A percentile compares a stretch with the other conserved stretches of the same genome.
Evolutionary conservation across 2,113 vertebrate species (phyloP).

Genomic region (Hippocampus mohnikei): DNA sequence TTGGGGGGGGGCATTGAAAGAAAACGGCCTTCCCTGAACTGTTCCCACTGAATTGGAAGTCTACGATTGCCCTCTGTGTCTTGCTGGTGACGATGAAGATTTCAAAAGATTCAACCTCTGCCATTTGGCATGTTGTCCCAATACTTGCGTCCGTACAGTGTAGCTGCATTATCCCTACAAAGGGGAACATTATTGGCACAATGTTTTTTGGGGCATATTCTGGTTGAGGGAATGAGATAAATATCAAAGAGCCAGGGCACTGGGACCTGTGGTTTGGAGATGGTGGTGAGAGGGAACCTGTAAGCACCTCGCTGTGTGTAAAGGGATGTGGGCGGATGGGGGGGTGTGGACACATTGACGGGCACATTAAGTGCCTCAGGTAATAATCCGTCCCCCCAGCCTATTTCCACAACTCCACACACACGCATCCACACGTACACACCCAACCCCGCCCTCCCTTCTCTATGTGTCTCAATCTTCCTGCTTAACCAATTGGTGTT

Average conservation of each 20-base stretch:
- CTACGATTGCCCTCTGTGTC: neutral
- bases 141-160: neutral
- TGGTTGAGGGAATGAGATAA: conserved; percentile 5
- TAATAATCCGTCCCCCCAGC: conserved; percentile 39
- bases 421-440: conserved; percentile 29
- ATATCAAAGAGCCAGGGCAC: conserved; percentile 32
- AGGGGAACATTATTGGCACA: conserved; percentile 3
- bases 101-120: neutral
- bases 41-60: neutral
- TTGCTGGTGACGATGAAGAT: neutral
- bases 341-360: conserved; percentile 11
- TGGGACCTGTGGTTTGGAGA: conserved; percentile 49
- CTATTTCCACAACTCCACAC: conserved; percentile 45
- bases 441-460: conserved; percentile 79
- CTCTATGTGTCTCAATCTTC: conserved; percentile 87
- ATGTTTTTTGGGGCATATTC: conserved; percentile 9
- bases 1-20: no score
- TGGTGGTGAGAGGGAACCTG: conserved; percentile 70
- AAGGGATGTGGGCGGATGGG: conserved; percentile 48
- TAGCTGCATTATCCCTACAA: neutral
- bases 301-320: conserved; percentile 63
- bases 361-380: conserved; percentile 64
- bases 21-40: no score
- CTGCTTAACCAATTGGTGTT: conserved; percentile 99
- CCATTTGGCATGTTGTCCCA: neutral